phyloP scores from a whole-genome alignment of 2,113 vertebrate genomes.

The Lamprotornis superbus region DNA sequence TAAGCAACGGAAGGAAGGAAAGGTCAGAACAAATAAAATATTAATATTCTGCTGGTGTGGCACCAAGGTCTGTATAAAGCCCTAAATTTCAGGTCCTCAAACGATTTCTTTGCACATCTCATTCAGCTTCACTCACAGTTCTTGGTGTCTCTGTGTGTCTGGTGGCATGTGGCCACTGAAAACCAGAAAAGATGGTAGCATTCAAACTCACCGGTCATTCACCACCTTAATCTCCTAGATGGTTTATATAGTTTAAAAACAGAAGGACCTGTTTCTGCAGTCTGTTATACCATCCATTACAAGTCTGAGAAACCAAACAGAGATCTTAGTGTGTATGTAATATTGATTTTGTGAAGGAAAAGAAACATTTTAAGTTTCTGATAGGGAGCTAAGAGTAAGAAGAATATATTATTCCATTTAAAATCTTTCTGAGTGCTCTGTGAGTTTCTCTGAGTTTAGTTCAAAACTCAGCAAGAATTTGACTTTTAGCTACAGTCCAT shows the following conservation, averaged over 20 bases:
- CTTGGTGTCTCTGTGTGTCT: not conserved
- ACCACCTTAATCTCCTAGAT: not conserved
- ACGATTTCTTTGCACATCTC: not conserved
- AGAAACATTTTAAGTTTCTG: not conserved
- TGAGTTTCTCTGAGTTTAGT: not conserved
- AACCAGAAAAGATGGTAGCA: not conserved
- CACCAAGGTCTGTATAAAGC: not conserved
- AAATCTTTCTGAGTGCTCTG: not conserved
- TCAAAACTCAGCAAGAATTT: not conserved
- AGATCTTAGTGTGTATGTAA: not conserved
- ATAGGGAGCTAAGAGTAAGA: not conserved
- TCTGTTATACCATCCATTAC: not conserved
- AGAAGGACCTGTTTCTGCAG: not conserved
- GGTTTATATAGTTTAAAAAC: not conserved
- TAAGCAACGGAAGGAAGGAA: not conserved
- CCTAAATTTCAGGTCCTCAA: not conserved
- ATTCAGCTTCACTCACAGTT: not conserved
- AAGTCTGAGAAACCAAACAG: not conserved
- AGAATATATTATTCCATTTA: not conserved
- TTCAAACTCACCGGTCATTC: not conserved
- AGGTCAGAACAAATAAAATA: not conserved
- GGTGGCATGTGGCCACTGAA: rapidly evolving
- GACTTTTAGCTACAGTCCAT: not conserved
- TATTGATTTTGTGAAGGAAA: not conserved
- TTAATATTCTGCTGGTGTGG: not conserved